A percentile compares a stretch with the other conserved stretches of the same genome.
These are phyloP conservation scores for Pipistrellus pygmaeus DNA, from an alignment of 2,797 vertebrate genomes.

Conservation along the genomic window DNA sequence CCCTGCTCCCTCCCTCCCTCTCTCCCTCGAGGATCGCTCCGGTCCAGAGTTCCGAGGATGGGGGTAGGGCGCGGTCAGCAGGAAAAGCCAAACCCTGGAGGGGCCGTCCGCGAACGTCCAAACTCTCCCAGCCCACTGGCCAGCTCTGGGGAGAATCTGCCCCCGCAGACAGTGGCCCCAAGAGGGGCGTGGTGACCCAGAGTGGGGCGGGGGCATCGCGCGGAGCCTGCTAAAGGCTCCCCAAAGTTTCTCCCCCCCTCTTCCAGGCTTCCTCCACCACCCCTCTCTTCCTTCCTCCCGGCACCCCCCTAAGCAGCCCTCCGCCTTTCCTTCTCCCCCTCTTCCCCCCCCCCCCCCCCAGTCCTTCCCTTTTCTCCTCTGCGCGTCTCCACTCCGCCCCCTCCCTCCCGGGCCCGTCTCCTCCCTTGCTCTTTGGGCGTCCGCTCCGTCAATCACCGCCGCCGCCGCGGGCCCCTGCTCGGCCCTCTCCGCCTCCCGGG, in stretches of 20 bases:
- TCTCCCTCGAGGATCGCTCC: background rate
- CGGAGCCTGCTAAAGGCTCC: background rate
- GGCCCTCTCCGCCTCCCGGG: conserved; percentile 81
- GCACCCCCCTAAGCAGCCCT: conserved; percentile 59
- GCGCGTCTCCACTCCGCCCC: background rate
- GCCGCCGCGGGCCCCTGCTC: conserved; percentile 87
- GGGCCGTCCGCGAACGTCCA: conserved; percentile 10
- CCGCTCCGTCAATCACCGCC: conserved; percentile 86
- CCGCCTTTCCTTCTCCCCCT: background rate
- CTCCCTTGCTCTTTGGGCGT: conserved; percentile 78
- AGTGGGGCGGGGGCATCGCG: background rate
- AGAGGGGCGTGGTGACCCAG: background rate
- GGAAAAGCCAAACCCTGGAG: conserved; percentile 33
- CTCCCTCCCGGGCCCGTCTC: background rate
- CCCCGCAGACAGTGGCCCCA: background rate
- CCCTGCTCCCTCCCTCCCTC: conserved; percentile 4
- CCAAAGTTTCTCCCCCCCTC: conserved; percentile 41
- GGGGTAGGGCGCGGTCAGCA: conserved; percentile 60
- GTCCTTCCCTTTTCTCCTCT: conserved; percentile 36
- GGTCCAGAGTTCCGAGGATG: background rate
- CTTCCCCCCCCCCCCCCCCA: background rate
- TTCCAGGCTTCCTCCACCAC: background rate
- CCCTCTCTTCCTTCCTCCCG: conserved; percentile 14
- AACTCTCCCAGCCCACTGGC: conserved; percentile 18
- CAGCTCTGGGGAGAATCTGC: background rate